phyloP scores from a whole-genome alignment of 2,797 vertebrate genomes.

The Enteromius argenteus region DNA sequence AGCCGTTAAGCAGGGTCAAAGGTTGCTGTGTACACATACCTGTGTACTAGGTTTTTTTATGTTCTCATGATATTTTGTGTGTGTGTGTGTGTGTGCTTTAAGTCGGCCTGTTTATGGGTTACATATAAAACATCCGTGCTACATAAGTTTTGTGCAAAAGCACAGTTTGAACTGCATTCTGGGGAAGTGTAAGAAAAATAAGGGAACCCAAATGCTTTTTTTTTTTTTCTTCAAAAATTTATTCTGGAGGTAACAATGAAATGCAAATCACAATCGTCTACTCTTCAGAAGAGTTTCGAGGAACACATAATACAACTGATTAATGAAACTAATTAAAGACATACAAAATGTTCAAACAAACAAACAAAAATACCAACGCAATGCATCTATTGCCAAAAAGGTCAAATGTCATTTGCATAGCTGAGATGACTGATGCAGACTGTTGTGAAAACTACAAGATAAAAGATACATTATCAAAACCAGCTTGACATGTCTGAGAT shows the following conservation, averaged over 20 bases:
- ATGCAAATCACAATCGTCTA: slow-evolving; percentile 18
- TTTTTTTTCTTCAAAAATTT: slow-evolving; percentile 38
- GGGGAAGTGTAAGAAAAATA: background rate
- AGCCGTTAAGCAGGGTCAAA: slow-evolving; percentile 75
- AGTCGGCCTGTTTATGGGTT: slow-evolving; percentile 21
- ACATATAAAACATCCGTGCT: background rate
- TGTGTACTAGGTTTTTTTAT: slow-evolving; percentile 14
- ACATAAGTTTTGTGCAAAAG: background rate
- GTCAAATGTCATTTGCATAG: slow-evolving; percentile 52
- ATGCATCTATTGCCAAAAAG: slow-evolving; percentile 45
- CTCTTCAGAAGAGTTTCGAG: slow-evolving; percentile 5
- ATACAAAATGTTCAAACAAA: slow-evolving; percentile 25
- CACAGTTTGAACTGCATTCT: background rate
- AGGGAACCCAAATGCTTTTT: background rate
- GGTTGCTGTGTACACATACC: slow-evolving; percentile 71
- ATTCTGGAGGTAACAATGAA: slow-evolving; percentile 31
- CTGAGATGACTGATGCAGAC: background rate
- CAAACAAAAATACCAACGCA: slow-evolving; percentile 15
- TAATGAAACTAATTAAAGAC: slow-evolving; percentile 28
- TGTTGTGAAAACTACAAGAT: slow-evolving; percentile 45
- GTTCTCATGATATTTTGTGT: slow-evolving; percentile 31
- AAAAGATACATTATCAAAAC: slow-evolving; percentile 46
- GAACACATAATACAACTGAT: slow-evolving; percentile 21
- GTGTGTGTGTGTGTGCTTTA: slow-evolving; percentile 1
- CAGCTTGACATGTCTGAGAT: slow-evolving; percentile 48